Percentiles rank a stretch among this genome's conserved stretches.
These are phyloP conservation scores for Oryzias melastigma DNA, from an alignment of 2,113 vertebrate species.

Conservation along the genomic window DNA sequence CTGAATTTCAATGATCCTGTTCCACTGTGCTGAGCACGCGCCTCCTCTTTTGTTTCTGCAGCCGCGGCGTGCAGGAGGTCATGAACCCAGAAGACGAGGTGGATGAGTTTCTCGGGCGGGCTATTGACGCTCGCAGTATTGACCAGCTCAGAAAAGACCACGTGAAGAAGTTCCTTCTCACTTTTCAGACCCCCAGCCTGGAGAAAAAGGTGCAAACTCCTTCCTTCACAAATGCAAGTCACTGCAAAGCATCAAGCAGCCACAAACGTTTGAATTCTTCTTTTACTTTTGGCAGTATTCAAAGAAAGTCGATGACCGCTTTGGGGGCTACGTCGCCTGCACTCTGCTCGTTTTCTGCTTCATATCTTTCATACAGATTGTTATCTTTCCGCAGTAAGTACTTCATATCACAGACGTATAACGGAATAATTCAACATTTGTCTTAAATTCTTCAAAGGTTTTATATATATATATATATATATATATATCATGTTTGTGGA, in stretches of 20 bases:
- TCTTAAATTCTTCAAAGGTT: no score
- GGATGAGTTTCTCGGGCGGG: constrained; percentile 92
- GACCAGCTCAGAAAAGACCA: constrained; percentile 97
- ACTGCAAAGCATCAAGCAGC: not conserved
- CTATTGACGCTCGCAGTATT: constrained; percentile 94
- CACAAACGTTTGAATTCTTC: not conserved
- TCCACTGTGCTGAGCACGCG: not conserved
- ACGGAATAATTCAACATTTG: no score
- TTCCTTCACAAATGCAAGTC: not conserved
- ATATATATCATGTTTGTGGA: no score
- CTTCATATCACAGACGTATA: not conserved
- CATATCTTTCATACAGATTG: constrained; percentile 92
- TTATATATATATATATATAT: no score
- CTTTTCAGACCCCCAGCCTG: constrained; percentile 91
- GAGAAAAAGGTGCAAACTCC: constrained; percentile 87
- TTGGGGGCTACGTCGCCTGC: constrained; percentile 91
- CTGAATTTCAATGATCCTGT: not conserved
- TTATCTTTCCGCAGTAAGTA: constrained; percentile 92
- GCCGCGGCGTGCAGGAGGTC: constrained; percentile 89
- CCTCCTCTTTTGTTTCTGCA: constrained; percentile 41
- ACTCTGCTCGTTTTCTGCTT: constrained; percentile 93
- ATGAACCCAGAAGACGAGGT: constrained; percentile 95
- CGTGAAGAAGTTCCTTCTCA: constrained; percentile 93
- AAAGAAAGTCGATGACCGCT: constrained; percentile 92
- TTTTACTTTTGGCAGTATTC: constrained; percentile 80